phyloP scores from a whole-genome alignment of 2,113 vertebrate species.

The Chamaetylas fuelleborni region DNA sequence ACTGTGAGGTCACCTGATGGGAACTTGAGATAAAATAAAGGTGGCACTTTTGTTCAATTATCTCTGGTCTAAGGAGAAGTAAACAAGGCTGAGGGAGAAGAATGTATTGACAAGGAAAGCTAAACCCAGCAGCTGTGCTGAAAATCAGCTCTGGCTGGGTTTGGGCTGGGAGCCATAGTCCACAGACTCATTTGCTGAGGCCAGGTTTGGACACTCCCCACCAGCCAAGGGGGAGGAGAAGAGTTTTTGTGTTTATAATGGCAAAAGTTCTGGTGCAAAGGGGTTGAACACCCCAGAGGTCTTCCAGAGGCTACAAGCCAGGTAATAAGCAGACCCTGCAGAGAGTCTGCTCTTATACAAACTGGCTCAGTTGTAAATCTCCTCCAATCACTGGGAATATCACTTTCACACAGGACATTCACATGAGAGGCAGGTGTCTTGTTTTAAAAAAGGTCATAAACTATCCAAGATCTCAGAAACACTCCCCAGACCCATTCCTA shows the following conservation, averaged over 20 bases:
- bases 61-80: background rate
- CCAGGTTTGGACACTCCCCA: background rate
- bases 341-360: background rate
- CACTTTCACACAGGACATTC: background rate
- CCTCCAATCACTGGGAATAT: background rate
- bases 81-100: background rate
- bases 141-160: background rate
- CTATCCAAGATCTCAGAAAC: background rate
- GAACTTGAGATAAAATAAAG: background rate
- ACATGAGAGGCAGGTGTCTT: background rate
- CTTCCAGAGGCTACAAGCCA: background rate
- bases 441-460: background rate
- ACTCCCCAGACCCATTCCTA: no score
- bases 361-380: background rate
- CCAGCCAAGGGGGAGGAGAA: background rate
- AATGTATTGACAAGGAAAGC: background rate
- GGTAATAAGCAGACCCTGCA: background rate
- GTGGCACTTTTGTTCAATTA: background rate
- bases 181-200: background rate
- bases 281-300: background rate
- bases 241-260: background rate
- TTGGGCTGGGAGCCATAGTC: background rate
- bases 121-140: background rate
- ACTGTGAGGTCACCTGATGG: background rate
- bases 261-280: background rate